phyloP scores from a whole-genome alignment of 2,888 invertebrate genomes.

The Leptinotarsa rubiginosa region DNA sequence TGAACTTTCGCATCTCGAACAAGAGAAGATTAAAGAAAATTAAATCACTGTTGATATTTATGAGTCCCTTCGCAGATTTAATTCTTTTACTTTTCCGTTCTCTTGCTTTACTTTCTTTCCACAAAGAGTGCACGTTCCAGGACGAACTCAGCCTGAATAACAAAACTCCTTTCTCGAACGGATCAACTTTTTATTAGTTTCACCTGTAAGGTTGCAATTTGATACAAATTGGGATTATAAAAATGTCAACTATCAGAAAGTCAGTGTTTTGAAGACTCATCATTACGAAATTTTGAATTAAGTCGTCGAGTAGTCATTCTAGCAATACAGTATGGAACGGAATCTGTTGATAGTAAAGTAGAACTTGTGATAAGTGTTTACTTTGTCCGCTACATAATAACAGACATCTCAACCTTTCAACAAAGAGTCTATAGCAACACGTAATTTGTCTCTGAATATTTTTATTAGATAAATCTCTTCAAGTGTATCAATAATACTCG shows the following conservation, averaged over 20 bases:
- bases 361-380: no score
- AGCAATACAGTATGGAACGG: no score
- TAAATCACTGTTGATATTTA: conserved; percentile 49
- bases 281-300: no score
- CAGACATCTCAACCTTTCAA: no score
- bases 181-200: conserved; percentile 41
- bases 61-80: conserved; percentile 45
- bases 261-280: not conserved
- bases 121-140: conserved; percentile 43
- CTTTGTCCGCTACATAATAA: no score
- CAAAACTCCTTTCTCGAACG: conserved; percentile 41
- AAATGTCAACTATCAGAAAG: conserved; percentile 20
- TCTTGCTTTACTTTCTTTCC: conserved; percentile 26
- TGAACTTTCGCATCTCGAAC: conserved; percentile 17
- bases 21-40: conserved; percentile 43
- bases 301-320: no score
- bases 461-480: no score
- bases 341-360: no score
- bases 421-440: no score
- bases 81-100: conserved; percentile 37
- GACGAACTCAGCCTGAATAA: conserved; percentile 47
- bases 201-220: conserved; percentile 33
- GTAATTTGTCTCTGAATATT: no score
- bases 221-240: conserved; percentile 36
- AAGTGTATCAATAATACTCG: no score